These are phyloP conservation scores for Malurus alboscapulatus DNA, from an alignment of 2,113 vertebrate species.

Conservation along the genomic window DNA sequence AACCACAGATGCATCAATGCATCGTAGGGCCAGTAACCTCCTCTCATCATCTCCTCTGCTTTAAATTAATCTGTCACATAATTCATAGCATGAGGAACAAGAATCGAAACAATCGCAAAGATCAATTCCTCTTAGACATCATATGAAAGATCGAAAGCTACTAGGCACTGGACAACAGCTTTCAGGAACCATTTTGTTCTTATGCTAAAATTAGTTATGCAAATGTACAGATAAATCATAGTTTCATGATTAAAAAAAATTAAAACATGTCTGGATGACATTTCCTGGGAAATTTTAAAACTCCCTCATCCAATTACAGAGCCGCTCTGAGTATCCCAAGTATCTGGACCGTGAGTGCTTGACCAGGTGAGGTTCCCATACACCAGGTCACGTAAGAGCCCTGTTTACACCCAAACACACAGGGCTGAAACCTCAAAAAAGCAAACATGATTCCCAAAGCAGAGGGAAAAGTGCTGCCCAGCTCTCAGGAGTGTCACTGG, in stretches of 20 bases:
- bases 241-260: not conserved
- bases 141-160: not conserved
- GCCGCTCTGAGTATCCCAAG: rapidly evolving
- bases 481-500: not conserved
- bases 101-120: not conserved
- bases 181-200: not conserved
- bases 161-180: not conserved
- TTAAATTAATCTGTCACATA: not conserved
- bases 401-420: not conserved
- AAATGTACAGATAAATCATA: not conserved
- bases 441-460: rapidly evolving
- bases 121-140: not conserved
- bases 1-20: not conserved
- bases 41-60: not conserved
- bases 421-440: not conserved
- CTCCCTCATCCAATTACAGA: not conserved
- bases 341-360: rapidly evolving
- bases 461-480: not conserved
- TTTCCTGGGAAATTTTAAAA: not conserved
- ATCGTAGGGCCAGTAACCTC: not conserved
- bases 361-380: not conserved
- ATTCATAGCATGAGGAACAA: not conserved
- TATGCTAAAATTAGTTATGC: not conserved
- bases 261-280: rapidly evolving
- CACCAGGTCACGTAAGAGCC: not conserved